These are phyloP conservation scores for Pseudopleuronectes americanus DNA, from an alignment of 2,797 vertebrate genomes.

Conservation along the genomic window DNA sequence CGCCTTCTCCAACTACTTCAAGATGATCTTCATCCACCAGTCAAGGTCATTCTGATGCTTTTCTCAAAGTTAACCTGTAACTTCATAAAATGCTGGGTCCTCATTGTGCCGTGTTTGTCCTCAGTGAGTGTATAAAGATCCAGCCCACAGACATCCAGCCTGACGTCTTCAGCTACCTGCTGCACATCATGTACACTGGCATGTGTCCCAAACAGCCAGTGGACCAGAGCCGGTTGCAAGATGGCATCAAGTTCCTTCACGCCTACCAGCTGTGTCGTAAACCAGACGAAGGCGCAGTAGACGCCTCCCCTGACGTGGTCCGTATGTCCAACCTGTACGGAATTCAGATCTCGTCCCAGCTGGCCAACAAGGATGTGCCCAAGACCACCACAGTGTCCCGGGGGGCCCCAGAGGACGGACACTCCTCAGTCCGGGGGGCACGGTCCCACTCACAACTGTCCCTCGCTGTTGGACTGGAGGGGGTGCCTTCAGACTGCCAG, in stretches of 20 bases:
- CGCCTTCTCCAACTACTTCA: slow-evolving; percentile 99
- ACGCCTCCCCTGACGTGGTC: slow-evolving; percentile 81
- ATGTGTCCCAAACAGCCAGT: slow-evolving; percentile 93
- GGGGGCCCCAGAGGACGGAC: slow-evolving; percentile 56
- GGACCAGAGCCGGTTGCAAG: slow-evolving; percentile 91
- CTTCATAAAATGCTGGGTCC: too few species aligned
- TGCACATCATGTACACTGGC: slow-evolving; percentile 98
- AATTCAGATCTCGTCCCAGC: slow-evolving; percentile 96
- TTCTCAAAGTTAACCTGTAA: background rate
- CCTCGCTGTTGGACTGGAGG: slow-evolving; percentile 88
- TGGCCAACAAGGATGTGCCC: slow-evolving; percentile 83
- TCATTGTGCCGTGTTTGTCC: slow-evolving; percentile 4
- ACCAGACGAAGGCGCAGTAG: slow-evolving; percentile 82
- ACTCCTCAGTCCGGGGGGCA: slow-evolving; percentile 71
- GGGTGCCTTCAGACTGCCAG: slow-evolving; percentile 81
- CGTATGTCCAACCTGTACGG: slow-evolving; percentile 97
- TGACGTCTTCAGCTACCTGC: slow-evolving; percentile 97
- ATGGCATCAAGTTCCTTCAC: slow-evolving; percentile 95
- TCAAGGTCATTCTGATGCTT: slow-evolving; percentile 84
- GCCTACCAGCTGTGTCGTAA: slow-evolving; percentile 93
- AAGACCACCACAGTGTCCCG: slow-evolving; percentile 45
- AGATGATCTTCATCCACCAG: slow-evolving; percentile 99
- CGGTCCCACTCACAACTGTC: slow-evolving; percentile 86
- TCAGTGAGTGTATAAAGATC: slow-evolving; percentile 98
- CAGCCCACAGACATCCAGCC: slow-evolving; percentile 98